These are phyloP conservation scores for Colaptes auratus DNA, from an alignment of 2,113 vertebrate species.

Conservation along the genomic window DNA sequence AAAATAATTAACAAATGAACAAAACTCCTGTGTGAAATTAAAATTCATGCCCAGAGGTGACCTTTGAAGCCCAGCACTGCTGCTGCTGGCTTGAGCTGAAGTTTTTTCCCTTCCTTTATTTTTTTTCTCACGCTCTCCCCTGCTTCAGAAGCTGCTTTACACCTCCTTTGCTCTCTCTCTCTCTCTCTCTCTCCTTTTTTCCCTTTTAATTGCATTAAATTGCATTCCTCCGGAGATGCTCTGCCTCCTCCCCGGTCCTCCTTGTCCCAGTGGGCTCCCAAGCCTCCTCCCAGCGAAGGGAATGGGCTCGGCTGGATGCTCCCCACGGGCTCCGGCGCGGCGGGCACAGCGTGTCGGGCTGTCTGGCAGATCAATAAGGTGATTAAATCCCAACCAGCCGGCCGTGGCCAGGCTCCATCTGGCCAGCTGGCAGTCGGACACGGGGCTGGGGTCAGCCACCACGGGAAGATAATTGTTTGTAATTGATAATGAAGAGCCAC, in stretches of 20 bases:
- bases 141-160: neutral
- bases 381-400: neutral
- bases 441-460: neutral
- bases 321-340: neutral
- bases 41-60: conserved; percentile 74
- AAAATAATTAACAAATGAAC: conserved; percentile 67
- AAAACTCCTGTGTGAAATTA: conserved; percentile 59
- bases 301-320: neutral
- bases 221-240: neutral
- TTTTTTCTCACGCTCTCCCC: neutral
- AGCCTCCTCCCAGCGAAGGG: neutral
- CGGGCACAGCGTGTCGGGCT: neutral
- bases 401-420: neutral
- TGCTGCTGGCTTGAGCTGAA: neutral
- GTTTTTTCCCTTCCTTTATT: neutral
- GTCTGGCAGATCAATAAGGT: neutral
- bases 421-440: neutral
- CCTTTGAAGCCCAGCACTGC: conserved; percentile 33
- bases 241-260: neutral
- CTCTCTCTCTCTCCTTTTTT: too few species aligned
- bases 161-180: neutral
- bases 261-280: neutral
- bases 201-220: neutral
- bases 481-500: neutral
- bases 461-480: neutral